Conservation (phyloP, 2,888 invertebrate genomes). For the Apeira syringaria region DNA sequence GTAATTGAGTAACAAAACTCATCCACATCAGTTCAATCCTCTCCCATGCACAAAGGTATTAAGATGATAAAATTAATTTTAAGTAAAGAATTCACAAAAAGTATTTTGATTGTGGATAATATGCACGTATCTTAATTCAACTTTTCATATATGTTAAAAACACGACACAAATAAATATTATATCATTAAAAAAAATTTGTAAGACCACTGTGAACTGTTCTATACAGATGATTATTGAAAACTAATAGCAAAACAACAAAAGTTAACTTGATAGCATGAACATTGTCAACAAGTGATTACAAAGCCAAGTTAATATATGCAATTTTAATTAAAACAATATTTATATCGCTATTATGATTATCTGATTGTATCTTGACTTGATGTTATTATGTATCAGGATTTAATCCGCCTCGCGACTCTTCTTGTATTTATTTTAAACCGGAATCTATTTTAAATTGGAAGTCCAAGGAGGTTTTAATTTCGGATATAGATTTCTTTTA, state of each 20-base stretch:
- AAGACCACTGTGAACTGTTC: constrained; percentile 44
- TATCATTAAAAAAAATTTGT: constrained; percentile 23
- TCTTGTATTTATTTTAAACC: too few species aligned
- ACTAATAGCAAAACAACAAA: constrained; percentile 45
- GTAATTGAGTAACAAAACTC: too few species aligned
- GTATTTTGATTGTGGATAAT: too few species aligned
- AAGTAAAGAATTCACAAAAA: too few species aligned
- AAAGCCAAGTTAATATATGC: constrained; percentile 28
- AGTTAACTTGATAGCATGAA: constrained; percentile 41
- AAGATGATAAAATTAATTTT: too few species aligned
- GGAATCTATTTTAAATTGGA: too few species aligned
- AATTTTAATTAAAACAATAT: constrained; percentile 11
- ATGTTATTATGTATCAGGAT: too few species aligned
- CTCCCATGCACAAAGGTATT: too few species aligned
- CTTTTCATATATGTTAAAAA: neutral
- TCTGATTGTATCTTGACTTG: constrained; percentile 1
- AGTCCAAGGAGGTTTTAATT: too few species aligned
- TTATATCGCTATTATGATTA: constrained; percentile 1
- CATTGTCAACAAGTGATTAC: constrained; percentile 44
- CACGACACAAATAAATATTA: constrained; percentile 5
- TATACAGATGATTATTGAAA: constrained; percentile 45
- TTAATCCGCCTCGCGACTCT: too few species aligned
- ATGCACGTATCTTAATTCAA: neutral
- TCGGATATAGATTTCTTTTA: too few species aligned
- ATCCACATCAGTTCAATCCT: too few species aligned